phyloP scores from a whole-genome alignment of 2,113 vertebrate genomes.

The Rhipidura dahli region DNA sequence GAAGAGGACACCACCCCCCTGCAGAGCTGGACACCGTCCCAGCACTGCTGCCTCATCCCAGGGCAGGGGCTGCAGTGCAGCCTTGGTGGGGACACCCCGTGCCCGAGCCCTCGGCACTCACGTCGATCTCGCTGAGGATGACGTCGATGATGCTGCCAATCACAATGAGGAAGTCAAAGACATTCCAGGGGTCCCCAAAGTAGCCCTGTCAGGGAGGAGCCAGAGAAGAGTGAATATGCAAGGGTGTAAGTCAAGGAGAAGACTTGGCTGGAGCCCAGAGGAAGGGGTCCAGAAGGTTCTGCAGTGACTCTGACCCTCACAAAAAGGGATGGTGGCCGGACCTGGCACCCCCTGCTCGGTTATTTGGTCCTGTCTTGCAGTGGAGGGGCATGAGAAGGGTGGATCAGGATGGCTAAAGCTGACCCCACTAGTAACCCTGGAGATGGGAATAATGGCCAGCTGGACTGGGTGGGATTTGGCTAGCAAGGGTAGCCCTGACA shows the following conservation, averaged over 20 bases:
- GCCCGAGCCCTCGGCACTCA: constrained; percentile 67
- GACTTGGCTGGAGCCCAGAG: background rate
- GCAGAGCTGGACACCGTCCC: background rate
- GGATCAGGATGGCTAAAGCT: background rate
- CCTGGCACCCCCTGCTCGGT: background rate
- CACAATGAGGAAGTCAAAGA: constrained; percentile 98
- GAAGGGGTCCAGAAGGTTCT: background rate
- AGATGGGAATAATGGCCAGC: background rate
- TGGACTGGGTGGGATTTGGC: background rate
- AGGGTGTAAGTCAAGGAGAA: background rate
- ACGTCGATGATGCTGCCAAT: constrained; percentile 95
- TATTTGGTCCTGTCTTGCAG: background rate
- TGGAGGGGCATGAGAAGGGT: background rate
- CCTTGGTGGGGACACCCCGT: accelerated
- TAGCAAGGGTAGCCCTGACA: background rate
- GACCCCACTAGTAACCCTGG: background rate
- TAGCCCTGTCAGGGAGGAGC: constrained; percentile 80
- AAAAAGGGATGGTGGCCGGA: background rate
- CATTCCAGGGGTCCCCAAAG: constrained; percentile 99
- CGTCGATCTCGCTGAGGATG: constrained; percentile 95
- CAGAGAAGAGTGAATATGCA: background rate
- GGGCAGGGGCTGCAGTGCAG: background rate
- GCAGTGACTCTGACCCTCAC: background rate
- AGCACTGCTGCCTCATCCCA: background rate
- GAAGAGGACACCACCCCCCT: background rate